Conservation (phyloP, 1,140 invertebrate species). For the Stegodyphus dumicola region DNA sequence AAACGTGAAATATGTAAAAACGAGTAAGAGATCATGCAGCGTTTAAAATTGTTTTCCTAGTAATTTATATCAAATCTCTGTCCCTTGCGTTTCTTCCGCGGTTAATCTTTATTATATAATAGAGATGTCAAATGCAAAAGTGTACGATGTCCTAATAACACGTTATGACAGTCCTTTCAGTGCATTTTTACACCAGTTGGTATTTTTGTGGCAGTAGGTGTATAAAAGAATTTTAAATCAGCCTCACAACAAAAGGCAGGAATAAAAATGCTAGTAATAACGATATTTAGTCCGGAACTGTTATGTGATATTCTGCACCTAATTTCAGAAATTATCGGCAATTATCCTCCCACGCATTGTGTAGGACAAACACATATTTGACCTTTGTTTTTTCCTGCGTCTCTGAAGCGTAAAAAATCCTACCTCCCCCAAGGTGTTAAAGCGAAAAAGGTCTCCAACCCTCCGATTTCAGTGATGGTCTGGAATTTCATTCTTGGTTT, state of each 20-base stretch:
- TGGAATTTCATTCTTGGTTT: background rate
- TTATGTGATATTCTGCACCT: background rate
- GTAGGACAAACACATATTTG: too few relatives aligned
- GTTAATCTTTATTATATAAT: too few relatives aligned
- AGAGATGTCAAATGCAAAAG: too few relatives aligned
- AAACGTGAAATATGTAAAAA: too few relatives aligned
- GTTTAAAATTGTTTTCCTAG: too few relatives aligned
- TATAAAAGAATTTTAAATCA: background rate
- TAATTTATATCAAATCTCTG: too few relatives aligned
- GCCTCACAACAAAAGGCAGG: background rate
- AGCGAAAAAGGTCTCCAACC: background rate
- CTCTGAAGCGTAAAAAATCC: background rate
- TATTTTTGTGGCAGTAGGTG: background rate
- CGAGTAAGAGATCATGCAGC: too few relatives aligned
- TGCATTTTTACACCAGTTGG: too few relatives aligned
- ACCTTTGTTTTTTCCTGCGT: background rate
- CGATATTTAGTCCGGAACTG: background rate
- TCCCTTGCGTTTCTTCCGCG: too few relatives aligned
- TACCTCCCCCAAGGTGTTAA: background rate
- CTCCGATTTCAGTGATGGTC: background rate
- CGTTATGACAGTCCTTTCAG: too few relatives aligned
- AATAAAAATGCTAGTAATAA: background rate
- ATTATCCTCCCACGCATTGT: constrained; percentile 17
- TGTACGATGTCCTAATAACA: too few relatives aligned
- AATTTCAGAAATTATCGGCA: constrained; percentile 25